A percentile compares a stretch with the other conserved stretches of the same genome.
phyloP scores from a whole-genome alignment of 2,797 vertebrate genomes.

The Sternotherus odoratus region DNA sequence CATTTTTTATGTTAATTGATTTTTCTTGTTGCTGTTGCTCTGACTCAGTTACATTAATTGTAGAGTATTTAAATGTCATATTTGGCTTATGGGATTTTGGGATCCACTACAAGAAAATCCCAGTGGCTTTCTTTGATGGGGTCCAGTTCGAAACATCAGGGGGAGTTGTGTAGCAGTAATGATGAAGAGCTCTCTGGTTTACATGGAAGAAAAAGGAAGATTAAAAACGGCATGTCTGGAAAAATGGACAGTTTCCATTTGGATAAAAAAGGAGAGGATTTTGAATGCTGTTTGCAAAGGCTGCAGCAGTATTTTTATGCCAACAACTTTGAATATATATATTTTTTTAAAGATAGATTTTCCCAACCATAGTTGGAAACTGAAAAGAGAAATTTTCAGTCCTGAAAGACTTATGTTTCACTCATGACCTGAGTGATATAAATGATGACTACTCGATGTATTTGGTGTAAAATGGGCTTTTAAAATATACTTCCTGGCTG shows the following conservation, averaged over 20 bases:
- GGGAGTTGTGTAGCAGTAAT: neutral
- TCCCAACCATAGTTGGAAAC: neutral
- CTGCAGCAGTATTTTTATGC: neutral
- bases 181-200: neutral
- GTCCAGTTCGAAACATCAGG: neutral
- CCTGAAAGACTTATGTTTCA: neutral
- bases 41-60: neutral
- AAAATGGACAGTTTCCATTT: neutral
- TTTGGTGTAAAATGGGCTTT: neutral
- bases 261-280: neutral
- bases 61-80: neutral
- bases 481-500: neutral
- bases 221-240: neutral
- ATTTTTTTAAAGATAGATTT: neutral
- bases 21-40: neutral
- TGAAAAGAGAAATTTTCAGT: neutral
- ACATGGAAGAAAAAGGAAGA: neutral
- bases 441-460: neutral
- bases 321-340: neutral
- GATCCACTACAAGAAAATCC: neutral
- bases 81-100: neutral
- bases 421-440: neutral
- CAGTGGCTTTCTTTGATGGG: neutral
- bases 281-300: neutral
- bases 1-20: neutral